Evolutionary conservation across 92 coral and sea anemone species (phyloP).

Genomic region (Micromussa lordhowensis): DNA sequence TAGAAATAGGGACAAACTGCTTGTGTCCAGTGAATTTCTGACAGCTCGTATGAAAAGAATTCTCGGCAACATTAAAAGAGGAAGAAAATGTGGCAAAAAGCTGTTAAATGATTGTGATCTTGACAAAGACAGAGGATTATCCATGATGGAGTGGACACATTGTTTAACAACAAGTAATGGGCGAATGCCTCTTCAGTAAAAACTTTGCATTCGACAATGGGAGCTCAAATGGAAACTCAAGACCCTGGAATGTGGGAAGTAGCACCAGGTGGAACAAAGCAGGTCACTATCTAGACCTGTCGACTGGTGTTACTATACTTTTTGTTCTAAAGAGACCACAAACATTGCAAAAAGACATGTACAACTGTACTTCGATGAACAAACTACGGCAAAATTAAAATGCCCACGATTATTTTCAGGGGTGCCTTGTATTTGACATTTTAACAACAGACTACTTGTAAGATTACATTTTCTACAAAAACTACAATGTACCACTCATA

Average conservation of each 20-base stretch:
- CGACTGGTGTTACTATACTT: neutral
- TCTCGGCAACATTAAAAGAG: slow-evolving; percentile 85
- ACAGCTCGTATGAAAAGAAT: slow-evolving; percentile 78
- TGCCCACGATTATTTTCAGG: neutral
- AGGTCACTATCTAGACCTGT: neutral
- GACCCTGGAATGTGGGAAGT: neutral
- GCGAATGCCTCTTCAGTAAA: slow-evolving; percentile 37
- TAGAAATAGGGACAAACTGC: slow-evolving; percentile 74
- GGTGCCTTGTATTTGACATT: neutral
- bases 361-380: too few relatives aligned
- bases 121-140: slow-evolving; percentile 82
- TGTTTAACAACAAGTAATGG: slow-evolving; percentile 60
- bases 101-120: slow-evolving; percentile 80
- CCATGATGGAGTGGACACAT: slow-evolving; percentile 83
- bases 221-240: neutral
- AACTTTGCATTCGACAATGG: neutral
- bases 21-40: slow-evolving; percentile 74
- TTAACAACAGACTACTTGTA: too few relatives aligned
- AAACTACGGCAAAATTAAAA: too few relatives aligned
- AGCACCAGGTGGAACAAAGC: neutral
- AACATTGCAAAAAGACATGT: neutral
- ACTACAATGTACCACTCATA: too few relatives aligned
- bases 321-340: neutral
- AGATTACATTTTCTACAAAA: too few relatives aligned
- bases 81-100: slow-evolving; percentile 93